Conservation (phyloP, 30 jellyfish, hydroid and myxozoan genomes). For the Haliclystus octoradiatus region DNA sequence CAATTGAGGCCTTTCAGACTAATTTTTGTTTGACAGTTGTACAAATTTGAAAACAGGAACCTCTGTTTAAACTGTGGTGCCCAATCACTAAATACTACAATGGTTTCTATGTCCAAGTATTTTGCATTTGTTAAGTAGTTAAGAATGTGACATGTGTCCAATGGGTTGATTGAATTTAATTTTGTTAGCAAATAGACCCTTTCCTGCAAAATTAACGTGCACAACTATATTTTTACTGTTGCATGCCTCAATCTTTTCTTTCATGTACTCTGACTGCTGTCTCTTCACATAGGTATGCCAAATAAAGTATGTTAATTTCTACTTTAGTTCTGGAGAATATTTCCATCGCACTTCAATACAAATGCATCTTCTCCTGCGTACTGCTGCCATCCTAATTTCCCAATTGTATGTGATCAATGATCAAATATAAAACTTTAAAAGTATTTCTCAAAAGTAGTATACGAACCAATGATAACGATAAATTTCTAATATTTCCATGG, state of each 20-base stretch:
- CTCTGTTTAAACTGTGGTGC: constrained; percentile 27
- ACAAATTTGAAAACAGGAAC: constrained; percentile 7
- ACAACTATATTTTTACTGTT: constrained; percentile 33
- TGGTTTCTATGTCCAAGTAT: constrained; percentile 19
- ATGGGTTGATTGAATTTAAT: constrained; percentile 62
- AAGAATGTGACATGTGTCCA: constrained; percentile 19
- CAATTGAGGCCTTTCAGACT: constrained; percentile 5
- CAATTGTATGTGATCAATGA: constrained; percentile 2
- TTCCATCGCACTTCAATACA: constrained; percentile 10
- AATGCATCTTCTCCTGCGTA: not conserved
- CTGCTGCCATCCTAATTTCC: not conserved
- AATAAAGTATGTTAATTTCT: constrained; percentile 16
- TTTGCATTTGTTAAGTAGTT: constrained; percentile 12
- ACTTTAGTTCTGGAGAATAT: constrained; percentile 5
- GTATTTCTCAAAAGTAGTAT: not conserved
- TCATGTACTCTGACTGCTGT: constrained; percentile 26
- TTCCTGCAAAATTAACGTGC: constrained; percentile 41
- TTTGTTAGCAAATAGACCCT: constrained; percentile 14
- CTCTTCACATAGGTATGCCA: constrained; percentile 24
- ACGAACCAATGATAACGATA: constrained; percentile 1
- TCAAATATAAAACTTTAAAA: not conserved
- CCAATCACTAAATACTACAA: constrained; percentile 19
- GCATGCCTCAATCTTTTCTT: constrained; percentile 2
- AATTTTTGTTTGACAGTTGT: constrained; percentile 13
- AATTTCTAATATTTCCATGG: constrained; percentile 4